Evolutionary conservation across 2,888 invertebrate genomes (phyloP), one percentile per base, ranked within the genome.

Genomic region (Mechanitis mazaeus): DNA sequence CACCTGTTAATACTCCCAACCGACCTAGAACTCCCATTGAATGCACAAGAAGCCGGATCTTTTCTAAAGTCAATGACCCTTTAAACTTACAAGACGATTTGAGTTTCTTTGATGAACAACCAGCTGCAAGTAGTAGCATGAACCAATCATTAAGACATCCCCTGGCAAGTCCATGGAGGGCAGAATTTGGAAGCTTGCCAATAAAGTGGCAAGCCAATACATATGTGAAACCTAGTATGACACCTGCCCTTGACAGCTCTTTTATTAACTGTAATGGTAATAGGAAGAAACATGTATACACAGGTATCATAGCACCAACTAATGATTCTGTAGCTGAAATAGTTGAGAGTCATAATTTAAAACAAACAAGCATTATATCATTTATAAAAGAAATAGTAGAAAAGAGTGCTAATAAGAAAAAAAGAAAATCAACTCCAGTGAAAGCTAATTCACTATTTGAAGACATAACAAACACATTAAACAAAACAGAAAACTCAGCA

Each of bases 161-260:
- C 1, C 67, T 76, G 55, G 86, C 87, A 1, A 90, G 88, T 57
- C 91, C 91, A 1, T 91, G 91, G 91, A 77, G 91, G 61, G 84
- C 82, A 1, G 86, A 90, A 69, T 90, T 87, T 72, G 78, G 77
- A 12, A 83, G 73, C 60, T 73, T 90, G 56, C 87, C 88, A 3
- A 84, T 88, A 61, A 90, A 82, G 74, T 91, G 90, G 90, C 87
- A 81, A 61, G 80, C 76, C 3, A 87, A 90, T 64, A 79, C 85
- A 5, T 86, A 89, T 73, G 78, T 90, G 0, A 91, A 91, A 69
- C 68, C 90, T 7, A 86, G 90, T 63, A 89, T 91, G 91, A 91
- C 91, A 54, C 91, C 91, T 50, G 87, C 91, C 11, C 80, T 88
- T 28, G 90, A 90, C 65, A 79, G 83, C 60, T 90, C 90, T 4